Base-by-base conservation (phyloP, 2,797 vertebrate species). In the Anabacerthia variegaticeps region DNA sequence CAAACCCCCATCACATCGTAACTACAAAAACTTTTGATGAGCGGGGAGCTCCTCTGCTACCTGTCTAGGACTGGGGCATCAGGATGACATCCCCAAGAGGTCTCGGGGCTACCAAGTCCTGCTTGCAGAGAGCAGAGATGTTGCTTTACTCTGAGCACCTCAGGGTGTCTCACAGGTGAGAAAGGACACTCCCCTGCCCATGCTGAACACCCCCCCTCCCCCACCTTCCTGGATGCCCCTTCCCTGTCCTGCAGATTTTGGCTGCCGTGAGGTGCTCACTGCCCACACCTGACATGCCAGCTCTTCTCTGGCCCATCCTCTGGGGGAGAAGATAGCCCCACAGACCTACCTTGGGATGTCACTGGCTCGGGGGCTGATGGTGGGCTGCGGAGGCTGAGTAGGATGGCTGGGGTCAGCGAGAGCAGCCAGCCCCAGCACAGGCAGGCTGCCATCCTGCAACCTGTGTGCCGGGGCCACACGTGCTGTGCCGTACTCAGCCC, bases 291-390 rank as follows among this genome's bases (percentile, higher is more conserved):
- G 1, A 14, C 15, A 3, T 16, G 41, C 52, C 69, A 73, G 41
- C 30, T 73, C 43, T 51, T 39, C 43, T 71, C 48, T 63, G 28
- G 4, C 44, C 55, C 52, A 67, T 76, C 27, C 26, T 49, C 23
- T 37, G 7, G 4, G 12, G 37, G 30, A 87, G 54, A 74, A 81
- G 56, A 75, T 21, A 32, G 8, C 44, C 68, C 43, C 49, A 63
- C 36, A 46, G 30, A 56, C 97, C 39, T 98, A 99, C 99, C 98
- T 98, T 98, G 96, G 85, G 96, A 93, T 82, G 98, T 97, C 87
- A 98, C 93, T 7, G 78, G 91, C 95, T 52, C 74, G 7, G 93
- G 82, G 43, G 93, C 76, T 12, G 89, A 78, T 1, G 88, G 86
- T 58, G 95, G 97, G 69, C 85, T 92, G 46, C 1, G 3, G 77